These are phyloP conservation scores for Puma concolor DNA, from an alignment of 2,113 vertebrate genomes.

Conservation along the genomic window DNA sequence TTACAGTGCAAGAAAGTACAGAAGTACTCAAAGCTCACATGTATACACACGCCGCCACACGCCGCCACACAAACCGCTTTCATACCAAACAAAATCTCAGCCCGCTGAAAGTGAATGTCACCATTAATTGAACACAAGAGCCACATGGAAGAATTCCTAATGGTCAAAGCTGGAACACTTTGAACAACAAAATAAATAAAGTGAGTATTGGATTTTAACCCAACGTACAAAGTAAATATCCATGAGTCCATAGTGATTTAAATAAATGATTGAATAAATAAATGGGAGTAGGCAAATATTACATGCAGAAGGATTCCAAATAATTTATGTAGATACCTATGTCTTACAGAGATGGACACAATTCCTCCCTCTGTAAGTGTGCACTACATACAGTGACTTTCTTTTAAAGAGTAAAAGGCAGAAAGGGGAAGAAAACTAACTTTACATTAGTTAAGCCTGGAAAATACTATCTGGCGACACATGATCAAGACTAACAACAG, in stretches of 20 bases:
- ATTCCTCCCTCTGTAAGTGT: neutral
- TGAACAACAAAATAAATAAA: neutral
- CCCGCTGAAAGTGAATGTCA: too few relatives aligned
- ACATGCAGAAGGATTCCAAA: neutral
- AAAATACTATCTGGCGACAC: neutral
- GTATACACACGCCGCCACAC: too few relatives aligned
- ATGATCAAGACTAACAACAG: neutral
- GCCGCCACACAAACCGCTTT: too few relatives aligned
- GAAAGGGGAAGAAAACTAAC: neutral
- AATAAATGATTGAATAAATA: neutral
- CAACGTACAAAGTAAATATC: neutral
- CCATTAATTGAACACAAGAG: neutral
- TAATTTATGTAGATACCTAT: neutral
- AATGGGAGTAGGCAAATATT: neutral
- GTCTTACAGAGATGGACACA: neutral
- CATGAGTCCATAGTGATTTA: neutral
- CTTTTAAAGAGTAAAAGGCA: neutral
- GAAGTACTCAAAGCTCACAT: too few relatives aligned
- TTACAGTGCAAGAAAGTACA: too few relatives aligned
- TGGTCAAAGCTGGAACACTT: neutral
- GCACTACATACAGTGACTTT: neutral
- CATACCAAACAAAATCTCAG: too few relatives aligned
- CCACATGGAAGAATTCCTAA: neutral
- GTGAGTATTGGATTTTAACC: neutral
- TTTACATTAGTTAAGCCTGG: neutral